Evolutionary conservation across 1,140 invertebrate genomes (phyloP), one percentile per base, ranked within the genome.

Genomic region (Papilio polyxenes): DNA sequence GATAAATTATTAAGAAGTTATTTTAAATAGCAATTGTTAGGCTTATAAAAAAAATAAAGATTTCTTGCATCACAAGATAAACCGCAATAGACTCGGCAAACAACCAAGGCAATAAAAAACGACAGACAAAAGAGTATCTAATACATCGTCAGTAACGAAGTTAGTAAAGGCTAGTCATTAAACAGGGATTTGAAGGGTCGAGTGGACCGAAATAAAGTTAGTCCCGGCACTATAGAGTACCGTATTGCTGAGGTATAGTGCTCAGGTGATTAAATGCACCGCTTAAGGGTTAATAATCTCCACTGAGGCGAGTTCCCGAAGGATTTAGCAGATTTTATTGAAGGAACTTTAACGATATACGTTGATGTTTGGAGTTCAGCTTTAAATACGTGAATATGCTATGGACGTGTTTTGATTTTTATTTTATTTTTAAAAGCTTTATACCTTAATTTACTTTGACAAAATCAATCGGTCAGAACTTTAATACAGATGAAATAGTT

Each of bases 121-220:
- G 15, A 17, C 9, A 48, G 23, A 69, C 44, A 31, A 20, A 51
- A n/a, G 13, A 81, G 81, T 56, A 83, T 84, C 83, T 17, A 91
- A 87, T 77, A 5, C 84, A 74, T 10, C 9, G 15, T 82, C 87
- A 81, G 76, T 78, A 89, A 87, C 77, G 11, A 9, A 89, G n/a
- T 40, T 51, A 49, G 37, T 83, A 87, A 88, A 89, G 88, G 86
- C 85, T 89, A 88, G 91, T 93, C 92, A 93, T 93, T 93, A 93
- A 93, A 92, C 85, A 85, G 89, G 92, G 92, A 93, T 93, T 93
- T 93, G 87, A 92, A 92, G 91, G 92, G 91, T 92, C 89, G 91
- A 90, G 84, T 87, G 88, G 90, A 86, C 89, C 89, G 88, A 92
- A 93, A 92, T 93, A 92, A 93, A 93, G 90, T 92, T 92, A 92